phyloP scores from a whole-genome alignment of 2,797 vertebrate species.

The Erpetoichthys calabaricus region DNA sequence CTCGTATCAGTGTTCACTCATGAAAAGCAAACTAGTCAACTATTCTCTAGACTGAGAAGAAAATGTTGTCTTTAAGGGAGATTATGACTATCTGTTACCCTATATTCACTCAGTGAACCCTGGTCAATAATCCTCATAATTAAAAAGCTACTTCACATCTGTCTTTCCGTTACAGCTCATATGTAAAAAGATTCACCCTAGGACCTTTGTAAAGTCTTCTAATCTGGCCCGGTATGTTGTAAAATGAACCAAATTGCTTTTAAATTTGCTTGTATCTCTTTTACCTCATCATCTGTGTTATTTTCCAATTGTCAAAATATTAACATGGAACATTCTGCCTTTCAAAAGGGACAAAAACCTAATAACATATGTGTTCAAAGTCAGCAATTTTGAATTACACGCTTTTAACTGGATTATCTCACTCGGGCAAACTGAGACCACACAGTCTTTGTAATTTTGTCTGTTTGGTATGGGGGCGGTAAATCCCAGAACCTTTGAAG shows the following conservation, averaged over 20 bases:
- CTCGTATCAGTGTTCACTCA: too few species aligned
- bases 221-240: neutral
- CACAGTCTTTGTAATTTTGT: conserved; percentile 1
- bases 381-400: neutral
- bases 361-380: neutral
- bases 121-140: too few species aligned
- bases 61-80: too few species aligned
- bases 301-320: conserved; percentile 1
- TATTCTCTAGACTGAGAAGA: too few species aligned
- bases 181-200: too few species aligned
- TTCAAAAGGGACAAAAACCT: neutral
- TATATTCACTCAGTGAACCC: too few species aligned
- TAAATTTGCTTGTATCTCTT: neutral
- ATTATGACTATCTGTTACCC: too few species aligned
- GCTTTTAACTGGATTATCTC: conserved; percentile 5
- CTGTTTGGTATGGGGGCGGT: too few species aligned
- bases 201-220: neutral
- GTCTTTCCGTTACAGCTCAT: too few species aligned
- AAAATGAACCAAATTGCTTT: conserved; percentile 4
- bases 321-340: neutral
- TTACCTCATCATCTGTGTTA: neutral
- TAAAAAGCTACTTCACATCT: too few species aligned
- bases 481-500: conserved; percentile 4
- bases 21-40: too few species aligned
- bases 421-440: conserved; percentile 1